Conservation (phyloP, 2,888 invertebrate species). For the Endomychus coccineus region DNA sequence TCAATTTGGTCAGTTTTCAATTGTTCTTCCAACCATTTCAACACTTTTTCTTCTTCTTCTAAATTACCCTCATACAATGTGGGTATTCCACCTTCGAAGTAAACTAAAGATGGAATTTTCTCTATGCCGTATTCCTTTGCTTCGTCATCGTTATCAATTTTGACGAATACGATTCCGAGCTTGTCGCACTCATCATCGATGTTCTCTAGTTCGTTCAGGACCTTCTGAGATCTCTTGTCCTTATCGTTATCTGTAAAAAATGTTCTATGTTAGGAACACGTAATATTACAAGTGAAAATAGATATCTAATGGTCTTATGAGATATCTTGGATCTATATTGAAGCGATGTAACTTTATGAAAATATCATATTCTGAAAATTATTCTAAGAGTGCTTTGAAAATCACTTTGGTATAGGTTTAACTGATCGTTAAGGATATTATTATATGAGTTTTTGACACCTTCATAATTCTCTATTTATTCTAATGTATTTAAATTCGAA, state of each 20-base stretch:
- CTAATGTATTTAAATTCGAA: too few relatives aligned
- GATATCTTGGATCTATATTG: too few relatives aligned
- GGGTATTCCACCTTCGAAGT: constrained; percentile 68
- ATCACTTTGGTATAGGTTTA: too few relatives aligned
- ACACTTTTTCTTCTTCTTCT: constrained; percentile 81
- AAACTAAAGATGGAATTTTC: constrained; percentile 76
- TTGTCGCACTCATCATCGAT: constrained; percentile 90
- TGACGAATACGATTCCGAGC: constrained; percentile 83
- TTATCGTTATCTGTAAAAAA: constrained; percentile 72
- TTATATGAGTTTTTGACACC: too few relatives aligned
- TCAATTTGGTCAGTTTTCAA: constrained; percentile 85
- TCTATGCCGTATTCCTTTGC: constrained; percentile 87
- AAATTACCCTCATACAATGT: constrained; percentile 75
- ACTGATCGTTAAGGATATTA: too few relatives aligned
- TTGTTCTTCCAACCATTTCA: constrained; percentile 81
- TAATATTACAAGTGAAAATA: too few relatives aligned
- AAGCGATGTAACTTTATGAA: too few relatives aligned
- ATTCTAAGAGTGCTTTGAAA: too few relatives aligned
- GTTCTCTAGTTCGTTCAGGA: constrained; percentile 82
- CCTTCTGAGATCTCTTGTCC: constrained; percentile 77
- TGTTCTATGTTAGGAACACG: too few relatives aligned
- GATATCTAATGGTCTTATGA: too few relatives aligned
- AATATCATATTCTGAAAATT: too few relatives aligned
- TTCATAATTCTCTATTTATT: too few relatives aligned
- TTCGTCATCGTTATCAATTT: constrained; percentile 85